Evolutionary conservation across 1,140 invertebrate species (phyloP).

Genomic region (Drosophila nigrodunni): DNA sequence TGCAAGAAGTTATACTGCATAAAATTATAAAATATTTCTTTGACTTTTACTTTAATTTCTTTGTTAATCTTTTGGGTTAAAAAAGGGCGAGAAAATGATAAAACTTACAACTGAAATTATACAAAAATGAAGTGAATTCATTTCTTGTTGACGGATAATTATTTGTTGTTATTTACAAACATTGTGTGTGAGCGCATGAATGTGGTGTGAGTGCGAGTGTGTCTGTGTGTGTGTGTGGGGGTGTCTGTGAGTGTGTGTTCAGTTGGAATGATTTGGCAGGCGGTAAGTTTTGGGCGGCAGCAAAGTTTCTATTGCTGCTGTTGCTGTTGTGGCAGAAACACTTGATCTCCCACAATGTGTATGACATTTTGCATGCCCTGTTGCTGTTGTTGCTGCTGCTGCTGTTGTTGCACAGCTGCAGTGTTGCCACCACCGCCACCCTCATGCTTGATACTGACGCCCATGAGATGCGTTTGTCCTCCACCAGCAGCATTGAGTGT

Average conservation of each 20-base stretch:
- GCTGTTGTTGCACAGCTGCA: constrained; percentile 46
- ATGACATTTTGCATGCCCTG: constrained; percentile 82
- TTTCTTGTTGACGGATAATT: constrained; percentile 65
- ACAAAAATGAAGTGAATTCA: constrained; percentile 52
- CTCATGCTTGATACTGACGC: constrained; percentile 66
- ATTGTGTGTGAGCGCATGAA: constrained; percentile 29
- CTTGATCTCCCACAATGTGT: constrained; percentile 81
- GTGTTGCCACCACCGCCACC: constrained; percentile 33
- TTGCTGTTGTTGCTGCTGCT: constrained; percentile 64
- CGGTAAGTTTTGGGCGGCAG: constrained; percentile 22
- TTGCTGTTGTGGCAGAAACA: constrained; percentile 72
- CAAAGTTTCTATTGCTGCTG: constrained; percentile 36
- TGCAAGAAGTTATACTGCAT: constrained; percentile 81
- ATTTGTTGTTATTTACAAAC: constrained; percentile 75
- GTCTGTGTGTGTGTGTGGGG: constrained; percentile 36
- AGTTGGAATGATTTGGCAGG: constrained; percentile 67
- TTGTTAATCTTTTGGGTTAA: constrained; percentile 31
- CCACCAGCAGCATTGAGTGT: constrained; percentile 62
- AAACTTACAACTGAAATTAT: constrained; percentile 71
- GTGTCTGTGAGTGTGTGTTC: constrained; percentile 34
- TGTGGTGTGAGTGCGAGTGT: constrained; percentile 45
- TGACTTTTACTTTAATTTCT: constrained; percentile 14
- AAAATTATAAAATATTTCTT: constrained; percentile 27
- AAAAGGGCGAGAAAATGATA: constrained; percentile 43
- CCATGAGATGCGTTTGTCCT: constrained; percentile 63